Conservation (phyloP, 2,888 invertebrate genomes). For the Hartigia nigra region DNA sequence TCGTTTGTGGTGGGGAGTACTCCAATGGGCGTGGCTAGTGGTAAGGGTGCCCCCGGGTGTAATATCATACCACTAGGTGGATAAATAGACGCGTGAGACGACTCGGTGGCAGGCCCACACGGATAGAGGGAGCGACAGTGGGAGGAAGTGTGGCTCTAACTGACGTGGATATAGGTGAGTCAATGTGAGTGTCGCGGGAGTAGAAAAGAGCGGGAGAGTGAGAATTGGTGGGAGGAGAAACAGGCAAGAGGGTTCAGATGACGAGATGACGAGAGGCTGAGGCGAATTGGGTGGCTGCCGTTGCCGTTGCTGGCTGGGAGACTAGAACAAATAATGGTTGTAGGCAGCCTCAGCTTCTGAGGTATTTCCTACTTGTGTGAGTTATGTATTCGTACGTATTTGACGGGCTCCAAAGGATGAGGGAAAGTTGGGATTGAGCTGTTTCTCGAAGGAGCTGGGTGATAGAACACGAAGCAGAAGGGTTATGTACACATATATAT, state of each 20-base stretch:
- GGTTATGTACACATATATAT: too few relatives aligned
- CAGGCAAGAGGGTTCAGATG: slow-evolving; percentile 25
- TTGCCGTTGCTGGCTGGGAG: slow-evolving; percentile 32
- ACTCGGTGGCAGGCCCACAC: background rate
- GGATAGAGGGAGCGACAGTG: slow-evolving; percentile 11
- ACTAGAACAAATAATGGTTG: slow-evolving; percentile 57
- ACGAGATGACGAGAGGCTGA: slow-evolving; percentile 15
- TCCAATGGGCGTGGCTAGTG: slow-evolving; percentile 57
- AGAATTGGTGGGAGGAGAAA: slow-evolving; percentile 28
- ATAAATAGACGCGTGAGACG: slow-evolving; percentile 61
- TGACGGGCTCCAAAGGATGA: background rate
- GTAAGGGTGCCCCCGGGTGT: slow-evolving; percentile 58
- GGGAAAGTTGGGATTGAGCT: too few relatives aligned
- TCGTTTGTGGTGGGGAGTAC: slow-evolving; percentile 42
- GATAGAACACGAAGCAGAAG: too few relatives aligned
- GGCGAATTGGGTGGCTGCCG: slow-evolving; percentile 40
- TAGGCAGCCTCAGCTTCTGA: slow-evolving; percentile 55
- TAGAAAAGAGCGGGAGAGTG: slow-evolving; percentile 20
- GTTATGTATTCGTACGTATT: slow-evolving; percentile 29
- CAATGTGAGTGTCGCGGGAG: slow-evolving; percentile 17
- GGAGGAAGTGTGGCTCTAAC: slow-evolving; percentile 22
- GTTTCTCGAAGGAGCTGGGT: too few relatives aligned
- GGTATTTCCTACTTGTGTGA: slow-evolving; percentile 46
- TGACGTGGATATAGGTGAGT: slow-evolving; percentile 23
- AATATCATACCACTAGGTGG: slow-evolving; percentile 64